Evolutionary conservation across 1,140 invertebrate species (phyloP).

Genomic region (Drosophila nannoptera): DNA sequence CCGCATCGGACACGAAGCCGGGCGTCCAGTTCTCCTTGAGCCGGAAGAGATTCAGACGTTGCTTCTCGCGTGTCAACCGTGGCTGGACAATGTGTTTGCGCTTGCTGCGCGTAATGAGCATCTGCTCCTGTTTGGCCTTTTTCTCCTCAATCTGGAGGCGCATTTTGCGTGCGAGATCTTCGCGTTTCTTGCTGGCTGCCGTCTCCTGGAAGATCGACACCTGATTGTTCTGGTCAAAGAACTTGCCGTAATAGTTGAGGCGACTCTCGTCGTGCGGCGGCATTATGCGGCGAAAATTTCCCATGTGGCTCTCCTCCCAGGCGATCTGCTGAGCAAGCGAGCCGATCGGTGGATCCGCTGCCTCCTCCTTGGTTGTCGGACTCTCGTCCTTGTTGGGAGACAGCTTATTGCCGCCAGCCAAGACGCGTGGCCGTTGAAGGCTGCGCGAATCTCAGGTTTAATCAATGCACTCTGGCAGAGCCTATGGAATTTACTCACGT

Average conservation of each 20-base stretch:
- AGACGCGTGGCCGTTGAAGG: constrained; percentile 21
- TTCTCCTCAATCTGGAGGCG: constrained; percentile 72
- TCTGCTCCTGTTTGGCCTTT: constrained; percentile 55
- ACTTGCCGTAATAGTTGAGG: constrained; percentile 63
- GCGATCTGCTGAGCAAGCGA: constrained; percentile 83
- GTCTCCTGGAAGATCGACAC: constrained; percentile 88
- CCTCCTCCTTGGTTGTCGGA: neutral
- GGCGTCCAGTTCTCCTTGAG: constrained; percentile 65
- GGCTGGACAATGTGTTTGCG: constrained; percentile 46
- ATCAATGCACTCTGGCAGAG: neutral
- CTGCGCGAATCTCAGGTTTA: neutral
- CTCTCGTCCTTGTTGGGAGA: neutral
- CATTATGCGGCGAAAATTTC: constrained; percentile 83
- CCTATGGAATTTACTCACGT: constrained; percentile 42
- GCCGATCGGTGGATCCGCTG: constrained; percentile 26
- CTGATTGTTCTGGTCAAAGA: constrained; percentile 84
- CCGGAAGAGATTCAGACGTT: constrained; percentile 46
- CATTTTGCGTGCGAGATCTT: constrained; percentile 70
- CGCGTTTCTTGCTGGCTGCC: constrained; percentile 81
- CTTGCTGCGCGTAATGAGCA: constrained; percentile 39
- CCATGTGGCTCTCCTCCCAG: constrained; percentile 89
- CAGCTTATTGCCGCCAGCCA: constrained; percentile 9
- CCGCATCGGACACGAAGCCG: constrained; percentile 71
- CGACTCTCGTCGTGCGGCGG: constrained; percentile 53
- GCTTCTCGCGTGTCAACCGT: constrained; percentile 53